phyloP scores from a whole-genome alignment of 92 coral and sea anemone genomes.

The Parazoanthus swiftii region DNA sequence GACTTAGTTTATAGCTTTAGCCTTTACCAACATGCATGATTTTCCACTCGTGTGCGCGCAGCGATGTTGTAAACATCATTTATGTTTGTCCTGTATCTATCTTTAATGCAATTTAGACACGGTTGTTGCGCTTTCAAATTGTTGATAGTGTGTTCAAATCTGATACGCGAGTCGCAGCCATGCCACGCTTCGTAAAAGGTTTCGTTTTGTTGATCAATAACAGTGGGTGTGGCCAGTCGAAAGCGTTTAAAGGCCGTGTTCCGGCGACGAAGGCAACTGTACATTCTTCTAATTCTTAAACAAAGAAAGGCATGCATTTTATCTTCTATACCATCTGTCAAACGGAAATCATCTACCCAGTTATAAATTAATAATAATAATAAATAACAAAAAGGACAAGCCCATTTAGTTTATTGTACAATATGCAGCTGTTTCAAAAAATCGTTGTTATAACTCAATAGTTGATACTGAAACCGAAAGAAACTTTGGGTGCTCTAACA shows the following conservation, averaged over 20 bases:
- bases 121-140: not conserved
- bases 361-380: no score
- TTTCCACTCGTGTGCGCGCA: slow-evolving; percentile 32
- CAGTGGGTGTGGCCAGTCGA: not conserved
- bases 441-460: no score
- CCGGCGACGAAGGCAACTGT: not conserved
- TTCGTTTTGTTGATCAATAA: not conserved
- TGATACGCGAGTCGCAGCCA: not conserved
- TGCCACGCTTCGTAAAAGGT: not conserved
- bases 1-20: not conserved
- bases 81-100: slow-evolving; percentile 11
- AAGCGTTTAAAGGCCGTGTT: not conserved
- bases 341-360: not conserved
- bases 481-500: no score
- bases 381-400: no score
- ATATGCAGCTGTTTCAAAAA: no score
- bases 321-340: not conserved
- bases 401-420: no score
- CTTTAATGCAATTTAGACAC: not conserved
- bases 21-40: slow-evolving; percentile 25
- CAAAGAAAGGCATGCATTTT: not conserved
- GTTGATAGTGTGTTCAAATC: not conserved
- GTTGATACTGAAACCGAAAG: no score
- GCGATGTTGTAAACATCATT: not conserved
- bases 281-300: not conserved